A percentile compares a stretch with the other conserved stretches of the same genome.
Evolutionary conservation across 2,888 invertebrate species (phyloP).

Genomic region (Hyposoter dolosus): DNA sequence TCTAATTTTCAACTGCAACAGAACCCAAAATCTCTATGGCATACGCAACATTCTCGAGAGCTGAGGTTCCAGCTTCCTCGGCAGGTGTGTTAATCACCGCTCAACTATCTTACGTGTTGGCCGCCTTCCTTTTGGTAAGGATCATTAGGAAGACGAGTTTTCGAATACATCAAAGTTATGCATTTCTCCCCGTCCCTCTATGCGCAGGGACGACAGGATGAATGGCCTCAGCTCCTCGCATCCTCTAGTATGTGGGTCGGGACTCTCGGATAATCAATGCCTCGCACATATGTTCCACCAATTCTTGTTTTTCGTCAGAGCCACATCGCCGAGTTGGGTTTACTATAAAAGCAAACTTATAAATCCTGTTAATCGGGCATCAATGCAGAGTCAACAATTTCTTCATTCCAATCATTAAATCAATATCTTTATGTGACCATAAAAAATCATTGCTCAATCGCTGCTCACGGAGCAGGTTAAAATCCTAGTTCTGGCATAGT

Average conservation of each 20-base stretch:
- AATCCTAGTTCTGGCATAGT: slow-evolving; percentile 41
- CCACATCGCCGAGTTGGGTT: neutral
- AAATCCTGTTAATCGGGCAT: neutral
- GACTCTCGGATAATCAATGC: neutral
- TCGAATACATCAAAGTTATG: neutral
- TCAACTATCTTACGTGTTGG: neutral
- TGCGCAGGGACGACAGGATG: neutral
- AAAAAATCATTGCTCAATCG: neutral
- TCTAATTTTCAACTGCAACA: neutral
- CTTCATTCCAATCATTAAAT: slow-evolving; percentile 17
- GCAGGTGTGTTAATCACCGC: slow-evolving; percentile 9
- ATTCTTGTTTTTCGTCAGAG: neutral
- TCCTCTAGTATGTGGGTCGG: neutral
- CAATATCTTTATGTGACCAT: slow-evolving; percentile 1
- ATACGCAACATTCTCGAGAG: neutral
- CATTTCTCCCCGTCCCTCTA: neutral
- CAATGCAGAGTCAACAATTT: neutral
- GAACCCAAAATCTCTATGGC: neutral
- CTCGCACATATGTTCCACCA: neutral
- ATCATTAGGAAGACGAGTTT: neutral
- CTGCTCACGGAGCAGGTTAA: slow-evolving; percentile 7
- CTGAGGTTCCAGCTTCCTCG: neutral
- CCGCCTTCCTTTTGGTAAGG: neutral
- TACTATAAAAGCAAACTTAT: neutral
- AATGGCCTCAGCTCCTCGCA: neutral